Evolutionary conservation across 2,888 invertebrate species (phyloP), one percentile per base, ranked within the genome.

Genomic region (Epinotia demarniana): DNA sequence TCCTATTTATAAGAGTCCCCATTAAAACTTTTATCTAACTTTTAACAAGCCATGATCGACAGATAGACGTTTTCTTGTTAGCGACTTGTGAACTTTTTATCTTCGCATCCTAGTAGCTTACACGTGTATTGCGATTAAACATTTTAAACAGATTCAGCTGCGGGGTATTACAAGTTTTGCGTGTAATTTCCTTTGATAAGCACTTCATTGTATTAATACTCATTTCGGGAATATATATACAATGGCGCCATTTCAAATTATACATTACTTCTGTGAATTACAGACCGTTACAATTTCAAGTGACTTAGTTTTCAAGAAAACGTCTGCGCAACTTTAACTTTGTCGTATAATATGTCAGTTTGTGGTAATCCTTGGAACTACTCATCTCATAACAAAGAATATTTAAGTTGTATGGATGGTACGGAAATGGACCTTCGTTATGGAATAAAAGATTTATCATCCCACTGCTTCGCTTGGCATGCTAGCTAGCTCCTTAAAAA

Each of bases 21-120:
- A 79, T 83, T 81, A 83, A 80, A 82, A 81, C 77, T 83, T 83
- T 76, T 78, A 76, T 77, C 76, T 73, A 82, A 83, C 79, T 83
- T 83, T 80, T 83, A 83, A 83, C 83, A 83, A 83, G 83, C 81
- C 75, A 70, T 80, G 82, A 82, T 81, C 80, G 81, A 80, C 79
- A 78, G 82, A 46, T 60, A 63, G n/a, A 43, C 69, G 39, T 77
- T 77, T 80, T 79, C 80, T 80, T 78, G 80, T 73, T 80, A 81
- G 79, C 79, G 78, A 79, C 61, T 73, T 49, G 61, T 62, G 43
- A 49, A 74, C 69, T 74, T 63, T 58, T 64, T 58, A 70, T 61
- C 58, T 46, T 66, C 16, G 13, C n/a, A 64, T 72, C 63, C 13
- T 64, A 69, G 74, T 70, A n/a, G 57, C 69, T 69, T 69, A 63